Percentiles rank a stretch among this genome's conserved stretches.
These are phyloP conservation scores for Pentalonia nigronervosa DNA, from an alignment of 1,140 invertebrate genomes.

Conservation along the genomic window DNA sequence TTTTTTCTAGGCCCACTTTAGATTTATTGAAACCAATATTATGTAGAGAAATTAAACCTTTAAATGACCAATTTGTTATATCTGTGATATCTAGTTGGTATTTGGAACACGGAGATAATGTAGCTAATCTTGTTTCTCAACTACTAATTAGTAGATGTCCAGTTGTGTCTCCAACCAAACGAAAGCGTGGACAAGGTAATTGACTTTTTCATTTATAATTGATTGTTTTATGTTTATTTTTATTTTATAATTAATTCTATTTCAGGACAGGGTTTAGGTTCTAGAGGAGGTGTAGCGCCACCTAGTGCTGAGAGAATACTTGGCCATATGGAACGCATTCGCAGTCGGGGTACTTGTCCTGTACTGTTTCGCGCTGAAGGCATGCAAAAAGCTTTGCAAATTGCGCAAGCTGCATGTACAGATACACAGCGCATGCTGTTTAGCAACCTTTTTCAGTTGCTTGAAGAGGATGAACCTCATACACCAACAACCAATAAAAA, in stretches of 20 bases:
- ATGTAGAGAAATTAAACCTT: constrained; percentile 75
- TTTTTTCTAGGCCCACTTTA: constrained; percentile 74
- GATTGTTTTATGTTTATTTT: not conserved
- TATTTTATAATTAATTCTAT: not conserved
- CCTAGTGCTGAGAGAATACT: constrained; percentile 83
- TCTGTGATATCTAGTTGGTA: constrained; percentile 92
- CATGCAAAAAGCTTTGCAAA: constrained; percentile 87
- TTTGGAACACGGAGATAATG: constrained; percentile 82
- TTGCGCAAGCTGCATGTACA: constrained; percentile 79
- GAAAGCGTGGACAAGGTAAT: constrained; percentile 73
- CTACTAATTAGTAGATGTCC: constrained; percentile 81
- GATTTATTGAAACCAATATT: constrained; percentile 87
- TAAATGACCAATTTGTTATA: constrained; percentile 82
- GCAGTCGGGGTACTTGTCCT: constrained; percentile 73
- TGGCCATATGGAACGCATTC: constrained; percentile 89
- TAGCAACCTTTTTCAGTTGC: constrained; percentile 87
- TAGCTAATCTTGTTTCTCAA: constrained; percentile 82
- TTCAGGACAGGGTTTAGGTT: constrained; percentile 60
- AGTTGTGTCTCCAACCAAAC: constrained; percentile 83
- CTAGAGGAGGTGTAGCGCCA: constrained; percentile 65
- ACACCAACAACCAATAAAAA: constrained; percentile 62
- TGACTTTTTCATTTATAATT: not conserved
- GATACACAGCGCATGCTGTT: constrained; percentile 85
- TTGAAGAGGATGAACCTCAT: constrained; percentile 80
- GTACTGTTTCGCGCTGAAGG: constrained; percentile 80